Base-by-base conservation (phyloP, 1,140 invertebrate genomes). In the Rhyacophila brunnea region DNA sequence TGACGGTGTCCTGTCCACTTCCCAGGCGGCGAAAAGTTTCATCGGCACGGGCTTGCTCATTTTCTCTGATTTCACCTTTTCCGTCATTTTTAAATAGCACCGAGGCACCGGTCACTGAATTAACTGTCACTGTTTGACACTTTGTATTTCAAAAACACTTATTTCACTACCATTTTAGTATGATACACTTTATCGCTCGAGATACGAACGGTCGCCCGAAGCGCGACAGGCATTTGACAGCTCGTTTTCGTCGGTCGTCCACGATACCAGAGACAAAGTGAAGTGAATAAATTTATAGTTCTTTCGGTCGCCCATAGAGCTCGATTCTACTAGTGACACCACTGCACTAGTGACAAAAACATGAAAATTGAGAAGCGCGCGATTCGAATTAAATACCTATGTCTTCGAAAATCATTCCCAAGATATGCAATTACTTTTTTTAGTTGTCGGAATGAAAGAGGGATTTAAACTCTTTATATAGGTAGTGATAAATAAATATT, bases 21-120 rank as follows among this genome's bases (percentile, higher is more conserved):
- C 95, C 93, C 94, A 96, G 66, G 94, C 95, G 58, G 95, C 94
- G 81, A 97, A 98, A 64, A 98, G 84, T 81, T 95, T 95, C 95
- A 97, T 97, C 67, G 93, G 92, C 71, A 96, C 91, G 67, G 92
- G 92, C 84, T 57, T 57, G 55, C 55, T 50, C 76, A 78, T 78
- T 74, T 77, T 78, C 68, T 78, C 76, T 49, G 76, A 77, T 78
- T 78, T 78, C 70, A 75, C 77, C 73, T 78, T 78, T 69, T 78
- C 76, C 69, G 75, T 77, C 75, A 78, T 78, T 71, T 69, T 77
- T 70, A 71, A 65, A 36, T 43, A 56, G 43, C 53, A 56, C 53
- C 11, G 18, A 32, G 44, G 15, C 43, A 56, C 53, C 23, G 44
- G 43, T 10, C 55, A 49, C 55, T 28, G 19, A 11, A 11, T 28